A percentile compares a stretch with the other conserved stretches of the same genome.
Conservation (phyloP, 2,797 vertebrate genomes). For the Chloroceryle inda region DNA sequence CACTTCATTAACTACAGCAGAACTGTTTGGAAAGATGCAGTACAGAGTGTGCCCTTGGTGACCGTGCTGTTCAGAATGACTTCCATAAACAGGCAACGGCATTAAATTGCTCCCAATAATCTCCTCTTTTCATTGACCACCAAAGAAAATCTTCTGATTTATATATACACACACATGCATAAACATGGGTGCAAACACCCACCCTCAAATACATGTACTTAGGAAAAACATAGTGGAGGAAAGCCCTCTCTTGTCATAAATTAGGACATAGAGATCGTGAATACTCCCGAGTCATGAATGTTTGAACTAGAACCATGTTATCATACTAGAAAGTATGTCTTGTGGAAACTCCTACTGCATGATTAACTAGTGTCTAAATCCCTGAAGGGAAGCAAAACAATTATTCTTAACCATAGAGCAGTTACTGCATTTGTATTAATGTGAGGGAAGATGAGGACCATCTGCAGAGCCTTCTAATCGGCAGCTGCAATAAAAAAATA, state of each 20-base stretch:
- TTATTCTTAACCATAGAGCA: neutral
- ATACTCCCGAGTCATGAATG: neutral
- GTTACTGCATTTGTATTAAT: neutral
- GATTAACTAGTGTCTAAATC: neutral
- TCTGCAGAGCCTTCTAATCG: neutral
- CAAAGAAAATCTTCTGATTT: neutral
- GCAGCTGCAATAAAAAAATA: neutral
- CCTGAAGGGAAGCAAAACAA: neutral
- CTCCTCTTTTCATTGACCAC: neutral
- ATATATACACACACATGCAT: rapidly evolving
- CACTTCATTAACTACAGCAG: neutral
- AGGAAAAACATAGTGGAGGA: neutral
- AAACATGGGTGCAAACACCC: neutral
- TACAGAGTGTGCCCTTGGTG: neutral
- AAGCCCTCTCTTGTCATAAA: neutral
- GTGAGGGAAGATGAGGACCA: neutral
- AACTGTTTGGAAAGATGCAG: neutral
- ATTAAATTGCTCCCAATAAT: neutral
- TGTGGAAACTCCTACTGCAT: neutral
- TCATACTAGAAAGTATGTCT: neutral
- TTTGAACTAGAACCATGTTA: neutral
- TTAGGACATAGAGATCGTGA: neutral
- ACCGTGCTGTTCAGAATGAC: neutral
- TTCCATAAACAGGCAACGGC: neutral
- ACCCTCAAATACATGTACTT: neutral